Evolutionary conservation across 2,113 vertebrate genomes (phyloP), one percentile per base, ranked within the genome.

Genomic region (Platichthys flesus): DNA sequence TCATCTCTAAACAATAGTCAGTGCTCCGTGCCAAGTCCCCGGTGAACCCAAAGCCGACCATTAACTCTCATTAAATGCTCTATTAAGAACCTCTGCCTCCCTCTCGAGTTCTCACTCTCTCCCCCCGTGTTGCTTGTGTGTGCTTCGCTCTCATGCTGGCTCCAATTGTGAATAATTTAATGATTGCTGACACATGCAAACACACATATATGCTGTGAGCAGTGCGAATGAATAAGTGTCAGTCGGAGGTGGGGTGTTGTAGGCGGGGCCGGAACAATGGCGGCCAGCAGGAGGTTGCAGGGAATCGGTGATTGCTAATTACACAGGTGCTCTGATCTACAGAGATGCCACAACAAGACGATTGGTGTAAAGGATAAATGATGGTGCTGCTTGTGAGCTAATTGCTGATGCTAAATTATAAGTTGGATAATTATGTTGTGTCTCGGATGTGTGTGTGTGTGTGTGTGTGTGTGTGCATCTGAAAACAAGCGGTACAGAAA

Each of bases 31-130:
- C 54, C 66, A 67, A 76, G 54, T 83, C 80, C 74, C 70, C 0
- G 21, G 31, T 10, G 62, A 81, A 72, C 56, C 62, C 70, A 83
- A 67, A 84, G 71, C 52, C 56, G 9, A 80, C 77, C 77, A 85
- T 88, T 85, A 82, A 86, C 59, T 88, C 84, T 89, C 82, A 91
- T 87, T 87, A 83, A 90, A 86, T 74, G 83, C 83, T 75, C 75
- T 84, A 85, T 85, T 88, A 85, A 42, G 28, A 68, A 79, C 47
- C 76, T 69, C 65, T 81, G 72, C 63, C 57, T 76, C 59, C 66
- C 55, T 73, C 70, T 80, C 14, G 0, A 8, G 56, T 57, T 35
- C 47, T 60, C 49, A 1, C 37, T 79, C 71, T 52, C 64, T 52
- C 8, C 37, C 23, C 23, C 68, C 57, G 51, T 6, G 12, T 42